These are phyloP conservation scores for Zele albiditarsus DNA, from an alignment of 2,888 invertebrate species.

Conservation along the genomic window DNA sequence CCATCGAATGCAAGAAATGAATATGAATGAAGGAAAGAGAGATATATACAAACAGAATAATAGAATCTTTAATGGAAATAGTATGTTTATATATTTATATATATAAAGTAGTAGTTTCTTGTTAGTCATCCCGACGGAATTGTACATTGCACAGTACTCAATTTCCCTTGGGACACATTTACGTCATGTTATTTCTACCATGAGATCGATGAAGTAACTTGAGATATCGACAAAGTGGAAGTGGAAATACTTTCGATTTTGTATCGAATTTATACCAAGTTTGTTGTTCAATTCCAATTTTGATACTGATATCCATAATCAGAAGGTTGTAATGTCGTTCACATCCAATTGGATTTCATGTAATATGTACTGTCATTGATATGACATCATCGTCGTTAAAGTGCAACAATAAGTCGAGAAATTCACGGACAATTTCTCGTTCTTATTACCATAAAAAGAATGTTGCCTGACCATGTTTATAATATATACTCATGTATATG, in stretches of 20 bases:
- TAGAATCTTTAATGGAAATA: background rate
- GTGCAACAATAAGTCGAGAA: conserved; percentile 4
- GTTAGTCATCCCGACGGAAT: background rate
- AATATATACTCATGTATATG: background rate
- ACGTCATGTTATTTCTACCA: background rate
- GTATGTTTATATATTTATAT: background rate
- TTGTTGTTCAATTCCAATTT: background rate
- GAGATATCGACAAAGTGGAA: background rate
- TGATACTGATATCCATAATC: background rate
- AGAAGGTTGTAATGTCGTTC: background rate
- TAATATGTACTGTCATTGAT: background rate
- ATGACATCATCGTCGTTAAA: background rate
- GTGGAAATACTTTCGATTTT: background rate
- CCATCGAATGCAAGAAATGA: no score
- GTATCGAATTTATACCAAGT: background rate
- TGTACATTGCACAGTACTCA: background rate
- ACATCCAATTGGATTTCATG: background rate
- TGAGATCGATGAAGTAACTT: background rate
- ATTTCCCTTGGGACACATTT: background rate
- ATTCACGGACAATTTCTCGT: background rate
- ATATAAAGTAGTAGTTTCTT: background rate
- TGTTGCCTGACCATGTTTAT: background rate
- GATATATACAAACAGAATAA: background rate
- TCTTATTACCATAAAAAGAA: conserved; percentile 1
- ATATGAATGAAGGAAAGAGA: background rate